Conservation (phyloP, 2,888 invertebrate genomes). For the Leptogaster cylindrica region DNA sequence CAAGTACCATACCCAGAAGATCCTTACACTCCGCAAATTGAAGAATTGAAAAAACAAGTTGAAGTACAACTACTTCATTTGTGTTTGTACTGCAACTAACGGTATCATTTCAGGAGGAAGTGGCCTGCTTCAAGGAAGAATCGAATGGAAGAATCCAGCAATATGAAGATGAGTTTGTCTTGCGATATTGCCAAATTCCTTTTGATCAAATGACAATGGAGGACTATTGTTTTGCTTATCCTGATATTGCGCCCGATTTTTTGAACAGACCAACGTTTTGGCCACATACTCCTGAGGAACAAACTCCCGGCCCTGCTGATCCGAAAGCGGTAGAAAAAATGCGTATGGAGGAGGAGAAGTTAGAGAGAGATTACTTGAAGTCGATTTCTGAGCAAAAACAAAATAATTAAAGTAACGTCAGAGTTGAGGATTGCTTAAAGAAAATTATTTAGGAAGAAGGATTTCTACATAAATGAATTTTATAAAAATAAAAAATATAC, state of each 20-base stretch:
- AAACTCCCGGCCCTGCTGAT: conserved; percentile 59
- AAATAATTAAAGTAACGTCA: no score
- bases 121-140: conserved; percentile 48
- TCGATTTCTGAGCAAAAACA: neutral
- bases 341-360: neutral
- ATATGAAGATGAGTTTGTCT: conserved; percentile 67
- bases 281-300: conserved; percentile 78
- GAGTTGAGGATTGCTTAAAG: no score
- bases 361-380: neutral
- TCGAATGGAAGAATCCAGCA: conserved; percentile 56
- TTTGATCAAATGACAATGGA: conserved; percentile 87
- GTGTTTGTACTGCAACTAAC: neutral
- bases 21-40: conserved; percentile 62
- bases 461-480: no score
- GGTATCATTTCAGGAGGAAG: conserved; percentile 44
- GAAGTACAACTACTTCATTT: conserved; percentile 58
- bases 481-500: no score
- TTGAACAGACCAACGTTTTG: conserved; percentile 80
- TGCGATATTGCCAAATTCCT: conserved; percentile 71
- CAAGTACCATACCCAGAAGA: conserved; percentile 76
- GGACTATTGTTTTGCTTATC: conserved; percentile 76
- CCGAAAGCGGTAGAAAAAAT: neutral
- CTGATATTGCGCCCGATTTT: conserved; percentile 73
- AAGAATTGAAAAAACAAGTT: conserved; percentile 68
- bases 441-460: no score